phyloP scores from a whole-genome alignment of 2,888 invertebrate genomes.

The Agrochola macilenta region DNA sequence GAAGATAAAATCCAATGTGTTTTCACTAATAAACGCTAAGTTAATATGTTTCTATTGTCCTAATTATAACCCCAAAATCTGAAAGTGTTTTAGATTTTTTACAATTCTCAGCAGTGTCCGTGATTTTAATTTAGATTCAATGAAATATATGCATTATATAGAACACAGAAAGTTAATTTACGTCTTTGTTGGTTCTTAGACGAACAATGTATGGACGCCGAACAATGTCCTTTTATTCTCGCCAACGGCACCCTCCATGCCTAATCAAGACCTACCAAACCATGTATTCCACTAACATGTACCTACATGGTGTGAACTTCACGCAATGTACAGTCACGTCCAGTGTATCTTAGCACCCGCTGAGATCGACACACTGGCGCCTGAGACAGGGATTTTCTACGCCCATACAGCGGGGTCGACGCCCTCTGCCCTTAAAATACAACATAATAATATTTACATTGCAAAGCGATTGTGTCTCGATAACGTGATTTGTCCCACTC shows the following conservation, averaged over 20 bases:
- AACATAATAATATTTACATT: slow-evolving; percentile 41
- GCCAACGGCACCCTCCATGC: not conserved
- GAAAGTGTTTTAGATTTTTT: no score
- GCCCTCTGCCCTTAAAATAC: slow-evolving; percentile 35
- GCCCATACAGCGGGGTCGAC: slow-evolving; percentile 47
- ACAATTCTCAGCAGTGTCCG: no score
- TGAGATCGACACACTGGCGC: slow-evolving; percentile 69
- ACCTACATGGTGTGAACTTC: slow-evolving; percentile 25
- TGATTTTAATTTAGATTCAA: no score
- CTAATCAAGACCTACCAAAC: not conserved
- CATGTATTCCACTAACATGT: slow-evolving; percentile 38
- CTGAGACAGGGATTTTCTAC: slow-evolving; percentile 63
- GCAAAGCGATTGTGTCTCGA: slow-evolving; percentile 37
- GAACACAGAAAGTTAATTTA: no score
- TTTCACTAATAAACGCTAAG: no score
- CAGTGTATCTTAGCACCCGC: slow-evolving; percentile 64
- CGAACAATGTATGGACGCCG: no score
- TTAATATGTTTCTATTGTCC: no score
- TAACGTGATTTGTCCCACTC: slow-evolving; percentile 35
- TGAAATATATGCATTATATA: no score
- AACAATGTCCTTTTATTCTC: no score
- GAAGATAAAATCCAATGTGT: no score
- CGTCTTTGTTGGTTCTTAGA: no score
- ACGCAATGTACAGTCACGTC: slow-evolving; percentile 45
- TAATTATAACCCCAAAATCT: no score